These are phyloP conservation scores for Halictus quadricinctus DNA, from an alignment of 2,888 invertebrate genomes.

Conservation along the genomic window DNA sequence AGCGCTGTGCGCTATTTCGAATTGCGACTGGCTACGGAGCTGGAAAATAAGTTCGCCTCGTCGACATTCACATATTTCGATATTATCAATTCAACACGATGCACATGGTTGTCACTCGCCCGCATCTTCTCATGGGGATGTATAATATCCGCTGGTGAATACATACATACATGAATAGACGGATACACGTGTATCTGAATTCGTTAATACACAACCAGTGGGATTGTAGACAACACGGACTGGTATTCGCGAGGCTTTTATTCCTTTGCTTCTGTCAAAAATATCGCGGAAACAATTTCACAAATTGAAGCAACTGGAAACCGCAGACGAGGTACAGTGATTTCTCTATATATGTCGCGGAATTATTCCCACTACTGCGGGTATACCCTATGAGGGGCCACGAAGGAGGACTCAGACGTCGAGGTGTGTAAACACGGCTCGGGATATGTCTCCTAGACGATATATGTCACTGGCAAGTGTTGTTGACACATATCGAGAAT, in stretches of 20 bases:
- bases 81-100: slow-evolving; percentile 78
- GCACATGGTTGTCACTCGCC: slow-evolving; percentile 78
- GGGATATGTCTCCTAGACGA: too few species aligned
- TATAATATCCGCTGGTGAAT: slow-evolving; percentile 71
- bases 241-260: slow-evolving; percentile 29
- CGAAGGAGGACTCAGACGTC: too few species aligned
- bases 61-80: slow-evolving; percentile 76
- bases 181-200: slow-evolving; percentile 66
- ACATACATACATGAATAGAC: slow-evolving; percentile 65
- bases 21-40: slow-evolving; percentile 31
- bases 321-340: too few species aligned
- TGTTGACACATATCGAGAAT: too few species aligned
- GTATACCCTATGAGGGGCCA: too few species aligned
- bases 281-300: too few species aligned
- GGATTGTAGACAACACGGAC: slow-evolving; percentile 37
- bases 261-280: slow-evolving; percentile 10
- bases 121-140: slow-evolving; percentile 77
- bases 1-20: not conserved
- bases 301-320: not conserved
- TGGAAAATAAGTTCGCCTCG: slow-evolving; percentile 64
- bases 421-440: too few species aligned
- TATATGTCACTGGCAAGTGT: too few species aligned
- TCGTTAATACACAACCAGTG: slow-evolving; percentile 63
- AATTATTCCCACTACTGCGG: too few species aligned
- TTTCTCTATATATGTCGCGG: too few species aligned